phyloP scores from a whole-genome alignment of 2,797 vertebrate species.

The Macropus fuliginosus region DNA sequence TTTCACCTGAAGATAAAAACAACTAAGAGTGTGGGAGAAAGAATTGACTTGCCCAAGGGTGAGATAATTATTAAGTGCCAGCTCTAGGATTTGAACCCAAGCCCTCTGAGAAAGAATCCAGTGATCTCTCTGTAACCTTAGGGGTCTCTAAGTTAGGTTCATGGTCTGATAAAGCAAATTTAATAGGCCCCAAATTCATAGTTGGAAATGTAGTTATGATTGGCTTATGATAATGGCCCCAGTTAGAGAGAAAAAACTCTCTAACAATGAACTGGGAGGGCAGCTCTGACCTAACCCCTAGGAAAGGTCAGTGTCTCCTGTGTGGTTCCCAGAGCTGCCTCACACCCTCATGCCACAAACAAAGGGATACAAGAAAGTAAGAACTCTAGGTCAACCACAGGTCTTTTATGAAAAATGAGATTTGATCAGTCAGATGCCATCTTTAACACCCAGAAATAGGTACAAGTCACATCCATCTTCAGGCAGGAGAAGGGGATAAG shows the following conservation, averaged over 20 bases:
- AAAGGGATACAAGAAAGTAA: neutral
- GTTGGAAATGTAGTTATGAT: neutral
- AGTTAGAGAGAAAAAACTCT: neutral
- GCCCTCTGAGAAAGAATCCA: neutral
- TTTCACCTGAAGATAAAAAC: neutral
- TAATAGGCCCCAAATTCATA: neutral
- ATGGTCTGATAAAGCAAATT: neutral
- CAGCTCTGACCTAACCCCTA: neutral
- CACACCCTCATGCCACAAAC: neutral
- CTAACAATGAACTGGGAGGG: neutral
- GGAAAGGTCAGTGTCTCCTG: neutral
- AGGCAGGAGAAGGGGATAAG: too few relatives aligned
- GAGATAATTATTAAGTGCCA: neutral
- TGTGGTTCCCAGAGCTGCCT: neutral
- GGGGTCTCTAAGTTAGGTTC: neutral
- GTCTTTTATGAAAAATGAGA: neutral
- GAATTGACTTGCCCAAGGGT: neutral
- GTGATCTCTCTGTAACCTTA: neutral
- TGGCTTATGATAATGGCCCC: neutral
- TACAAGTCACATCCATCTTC: neutral
- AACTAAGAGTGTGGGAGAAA: neutral
- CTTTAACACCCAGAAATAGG: neutral
- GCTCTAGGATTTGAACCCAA: neutral
- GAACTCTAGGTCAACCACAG: neutral
- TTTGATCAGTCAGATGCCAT: neutral